phyloP scores from a whole-genome alignment of 2,797 vertebrate genomes.

The Tarsius wallacei region DNA sequence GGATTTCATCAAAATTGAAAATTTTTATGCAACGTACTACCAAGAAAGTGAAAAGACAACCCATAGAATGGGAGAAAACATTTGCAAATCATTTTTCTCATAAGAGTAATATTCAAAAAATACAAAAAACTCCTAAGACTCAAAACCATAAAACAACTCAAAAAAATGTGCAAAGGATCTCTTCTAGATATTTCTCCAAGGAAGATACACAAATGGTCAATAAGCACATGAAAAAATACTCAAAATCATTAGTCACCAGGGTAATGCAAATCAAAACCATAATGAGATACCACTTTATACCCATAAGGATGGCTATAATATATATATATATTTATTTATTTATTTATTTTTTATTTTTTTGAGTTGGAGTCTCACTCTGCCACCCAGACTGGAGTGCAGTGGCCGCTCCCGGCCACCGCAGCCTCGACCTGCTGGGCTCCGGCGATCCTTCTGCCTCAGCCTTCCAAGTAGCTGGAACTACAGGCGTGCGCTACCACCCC shows the following conservation, averaged over 20 bases:
- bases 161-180: no score
- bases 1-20: neutral
- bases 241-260: neutral
- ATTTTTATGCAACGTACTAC: neutral
- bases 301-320: neutral
- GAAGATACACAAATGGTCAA: neutral
- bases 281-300: neutral
- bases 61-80: neutral
- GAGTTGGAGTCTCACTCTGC: no score
- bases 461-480: no score
- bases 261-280: neutral
- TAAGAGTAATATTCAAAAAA: no score
- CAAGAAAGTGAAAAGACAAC: neutral
- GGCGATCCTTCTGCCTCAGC: no score
- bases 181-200: neutral
- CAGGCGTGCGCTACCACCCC: no score
- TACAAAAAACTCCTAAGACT: no score
- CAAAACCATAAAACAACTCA: no score
- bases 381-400: no score
- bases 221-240: neutral
- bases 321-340: neutral
- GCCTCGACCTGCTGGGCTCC: no score
- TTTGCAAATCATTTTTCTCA: neutral
- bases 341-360: no score
- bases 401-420: no score